Evolutionary conservation across 2,888 invertebrate genomes (phyloP).

Genomic region (Phaonia tiefii): DNA sequence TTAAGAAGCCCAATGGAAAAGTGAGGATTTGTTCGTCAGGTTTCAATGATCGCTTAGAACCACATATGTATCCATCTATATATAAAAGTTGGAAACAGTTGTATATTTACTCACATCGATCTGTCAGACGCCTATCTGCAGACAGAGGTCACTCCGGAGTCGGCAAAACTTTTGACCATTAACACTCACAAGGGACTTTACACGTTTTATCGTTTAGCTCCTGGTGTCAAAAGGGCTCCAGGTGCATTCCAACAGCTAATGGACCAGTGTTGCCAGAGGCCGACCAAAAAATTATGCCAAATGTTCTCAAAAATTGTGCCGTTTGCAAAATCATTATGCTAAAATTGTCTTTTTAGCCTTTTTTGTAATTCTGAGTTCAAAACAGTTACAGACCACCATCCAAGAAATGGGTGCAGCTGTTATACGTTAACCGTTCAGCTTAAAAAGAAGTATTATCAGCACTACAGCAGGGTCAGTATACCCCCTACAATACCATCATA

Average conservation of each 20-base stretch:
- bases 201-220: slow-evolving; percentile 9
- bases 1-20: slow-evolving; percentile 31
- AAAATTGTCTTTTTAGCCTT: no score
- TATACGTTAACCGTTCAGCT: no score
- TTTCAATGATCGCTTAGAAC: background rate
- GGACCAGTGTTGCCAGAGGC: no score
- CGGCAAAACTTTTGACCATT: background rate
- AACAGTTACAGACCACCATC: no score
- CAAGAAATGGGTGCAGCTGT: no score
- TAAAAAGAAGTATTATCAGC: no score
- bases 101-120: slow-evolving; percentile 3
- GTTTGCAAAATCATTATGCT: no score
- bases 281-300: no score
- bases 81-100: background rate
- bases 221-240: slow-evolving; percentile 30
- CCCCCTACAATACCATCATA: no score
- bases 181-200: background rate
- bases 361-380: no score
- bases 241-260: slow-evolving; percentile 22
- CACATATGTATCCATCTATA: background rate
- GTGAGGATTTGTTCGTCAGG: slow-evolving; percentile 3
- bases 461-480: no score
- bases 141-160: background rate
- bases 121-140: slow-evolving; percentile 7
- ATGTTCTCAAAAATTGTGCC: no score